Percentiles rank a stretch among this genome's conserved stretches.
These are phyloP conservation scores for Rhinoptilus africanus DNA, from an alignment of 2,113 vertebrate species.

Conservation along the genomic window DNA sequence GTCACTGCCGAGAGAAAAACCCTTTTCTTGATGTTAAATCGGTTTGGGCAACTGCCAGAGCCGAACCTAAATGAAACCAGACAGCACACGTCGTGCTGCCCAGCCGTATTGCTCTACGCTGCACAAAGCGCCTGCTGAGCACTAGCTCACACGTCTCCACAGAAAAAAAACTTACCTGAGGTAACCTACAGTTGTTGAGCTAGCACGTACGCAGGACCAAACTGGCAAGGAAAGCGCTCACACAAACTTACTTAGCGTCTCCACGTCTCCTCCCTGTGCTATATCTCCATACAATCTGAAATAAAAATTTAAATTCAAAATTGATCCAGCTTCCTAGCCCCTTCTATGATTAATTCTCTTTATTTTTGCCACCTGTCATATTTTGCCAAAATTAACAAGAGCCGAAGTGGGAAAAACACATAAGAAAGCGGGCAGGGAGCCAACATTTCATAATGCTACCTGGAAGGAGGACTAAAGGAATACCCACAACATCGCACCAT, in stretches of 20 bases:
- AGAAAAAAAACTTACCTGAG: background rate
- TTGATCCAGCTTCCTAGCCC: background rate
- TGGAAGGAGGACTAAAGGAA: background rate
- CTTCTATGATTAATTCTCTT: background rate
- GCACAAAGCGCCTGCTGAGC: background rate
- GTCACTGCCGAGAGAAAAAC: background rate
- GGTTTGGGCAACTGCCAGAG: background rate
- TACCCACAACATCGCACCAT: background rate
- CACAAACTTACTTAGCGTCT: background rate
- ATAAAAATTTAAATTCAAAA: background rate
- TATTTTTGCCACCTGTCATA: background rate
- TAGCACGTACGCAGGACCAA: fast-evolving
- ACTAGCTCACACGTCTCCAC: fast-evolving
- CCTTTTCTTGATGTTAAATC: background rate
- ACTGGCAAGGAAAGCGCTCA: fast-evolving
- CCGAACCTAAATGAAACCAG: background rate
- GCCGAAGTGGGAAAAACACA: background rate
- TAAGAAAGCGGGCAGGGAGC: background rate
- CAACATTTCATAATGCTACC: background rate
- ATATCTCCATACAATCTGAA: background rate
- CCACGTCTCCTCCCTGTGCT: fast-evolving
- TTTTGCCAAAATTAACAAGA: background rate
- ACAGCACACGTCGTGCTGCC: background rate
- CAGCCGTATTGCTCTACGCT: fast-evolving
- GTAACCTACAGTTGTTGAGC: background rate